These are phyloP conservation scores for Xyliphius kryptos DNA, from an alignment of 2,113 vertebrate genomes.

Conservation along the genomic window DNA sequence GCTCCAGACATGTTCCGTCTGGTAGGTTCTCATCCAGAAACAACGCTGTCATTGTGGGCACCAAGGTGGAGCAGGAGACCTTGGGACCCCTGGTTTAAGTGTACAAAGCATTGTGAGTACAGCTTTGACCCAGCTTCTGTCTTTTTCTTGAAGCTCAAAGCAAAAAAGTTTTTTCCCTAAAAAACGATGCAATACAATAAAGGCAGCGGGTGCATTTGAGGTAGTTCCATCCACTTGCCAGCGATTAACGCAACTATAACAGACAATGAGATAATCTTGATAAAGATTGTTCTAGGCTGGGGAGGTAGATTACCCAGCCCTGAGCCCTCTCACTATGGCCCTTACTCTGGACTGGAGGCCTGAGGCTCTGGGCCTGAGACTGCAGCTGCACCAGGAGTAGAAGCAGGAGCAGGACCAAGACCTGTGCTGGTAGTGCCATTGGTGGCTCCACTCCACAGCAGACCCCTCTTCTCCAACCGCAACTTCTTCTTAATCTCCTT, in stretches of 20 bases:
- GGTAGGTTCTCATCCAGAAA: constrained; percentile 99
- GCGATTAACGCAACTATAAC: constrained; percentile 49
- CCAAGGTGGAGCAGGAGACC: constrained; percentile 76
- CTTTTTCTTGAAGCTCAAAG: constrained; percentile 48
- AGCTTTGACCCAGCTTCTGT: constrained; percentile 54
- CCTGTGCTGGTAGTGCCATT: constrained; percentile 69
- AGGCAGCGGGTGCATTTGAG: constrained; percentile 49
- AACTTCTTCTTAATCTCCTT: constrained; percentile 96
- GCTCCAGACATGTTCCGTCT: constrained; percentile 87
- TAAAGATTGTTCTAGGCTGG: constrained; percentile 66
- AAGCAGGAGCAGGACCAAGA: constrained; percentile 53
- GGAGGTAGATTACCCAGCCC: constrained; percentile 63
- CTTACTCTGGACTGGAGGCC: constrained; percentile 75
- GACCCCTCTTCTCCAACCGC: constrained; percentile 86
- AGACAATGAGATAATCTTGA: constrained; percentile 52
- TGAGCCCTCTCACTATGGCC: constrained; percentile 66
- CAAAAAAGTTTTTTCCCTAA: constrained; percentile 57
- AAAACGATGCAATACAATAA: constrained; percentile 47
- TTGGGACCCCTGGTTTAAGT: constrained; percentile 77
- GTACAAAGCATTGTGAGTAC: constrained; percentile 72
- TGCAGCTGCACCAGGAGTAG: constrained; percentile 57
- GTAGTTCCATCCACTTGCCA: constrained; percentile 49
- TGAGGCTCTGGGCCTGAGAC: constrained; percentile 65
- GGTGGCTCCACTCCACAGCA: constrained; percentile 82
- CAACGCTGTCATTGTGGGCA: constrained; percentile 86